phyloP scores from a whole-genome alignment of 2,113 vertebrate genomes.

The Bufo bufo region DNA sequence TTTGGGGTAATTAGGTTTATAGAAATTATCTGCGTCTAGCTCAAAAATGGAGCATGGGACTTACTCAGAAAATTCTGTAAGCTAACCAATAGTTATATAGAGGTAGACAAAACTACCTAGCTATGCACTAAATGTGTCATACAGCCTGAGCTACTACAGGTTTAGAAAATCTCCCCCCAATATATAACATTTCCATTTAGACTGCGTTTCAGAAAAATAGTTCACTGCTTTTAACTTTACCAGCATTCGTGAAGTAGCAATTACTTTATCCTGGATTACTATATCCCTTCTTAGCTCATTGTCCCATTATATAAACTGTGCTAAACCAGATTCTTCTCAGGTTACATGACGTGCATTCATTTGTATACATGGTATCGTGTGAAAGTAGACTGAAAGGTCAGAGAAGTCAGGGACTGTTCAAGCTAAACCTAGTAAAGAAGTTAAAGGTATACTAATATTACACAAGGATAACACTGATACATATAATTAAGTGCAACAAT shows the following conservation, averaged over 20 bases:
- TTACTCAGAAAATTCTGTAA: too few relatives aligned
- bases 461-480: not conserved
- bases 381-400: conserved; percentile 53
- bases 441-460: conserved; percentile 10
- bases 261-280: not conserved
- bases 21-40: too few relatives aligned
- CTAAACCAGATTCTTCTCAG: conserved; percentile 25
- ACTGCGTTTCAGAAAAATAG: not conserved
- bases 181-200: not conserved
- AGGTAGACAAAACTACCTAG: too few relatives aligned
- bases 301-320: conserved; percentile 15
- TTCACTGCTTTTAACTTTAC: not conserved
- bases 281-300: conserved; percentile 13
- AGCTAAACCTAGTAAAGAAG: conserved; percentile 26
- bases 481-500: conserved; percentile 19
- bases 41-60: too few relatives aligned
- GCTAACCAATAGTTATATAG: too few relatives aligned
- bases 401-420: conserved; percentile 44
- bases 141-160: too few relatives aligned
- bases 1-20: too few relatives aligned
- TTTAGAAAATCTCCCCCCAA: too few relatives aligned
- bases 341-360: conserved; percentile 45
- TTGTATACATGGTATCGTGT: conserved; percentile 46
- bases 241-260: not conserved
- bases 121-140: too few relatives aligned